Evolutionary conservation across 2,888 invertebrate genomes (phyloP).

Genomic region (Orthonychiurus folsomi): DNA sequence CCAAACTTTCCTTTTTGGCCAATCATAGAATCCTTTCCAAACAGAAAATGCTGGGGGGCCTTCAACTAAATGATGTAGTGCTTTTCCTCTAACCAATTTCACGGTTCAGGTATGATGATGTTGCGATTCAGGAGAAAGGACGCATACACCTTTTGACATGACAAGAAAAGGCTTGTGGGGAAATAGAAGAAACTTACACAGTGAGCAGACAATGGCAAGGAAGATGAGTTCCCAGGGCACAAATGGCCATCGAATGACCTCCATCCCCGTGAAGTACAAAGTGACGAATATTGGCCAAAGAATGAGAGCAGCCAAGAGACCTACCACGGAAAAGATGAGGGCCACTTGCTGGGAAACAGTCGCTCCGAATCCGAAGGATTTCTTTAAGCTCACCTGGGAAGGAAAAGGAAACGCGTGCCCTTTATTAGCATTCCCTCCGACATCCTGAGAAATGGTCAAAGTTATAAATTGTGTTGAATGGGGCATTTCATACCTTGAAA

Average conservation of each 20-base stretch:
- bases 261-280: slow-evolving; percentile 75
- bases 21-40: too few species aligned
- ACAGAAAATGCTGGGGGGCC: too few species aligned
- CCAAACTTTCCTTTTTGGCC: too few species aligned
- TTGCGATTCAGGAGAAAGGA: too few species aligned
- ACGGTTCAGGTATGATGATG: too few species aligned
- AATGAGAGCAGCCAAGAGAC: slow-evolving; percentile 74
- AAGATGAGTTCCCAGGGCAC: slow-evolving; percentile 83
- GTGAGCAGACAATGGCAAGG: slow-evolving; percentile 68
- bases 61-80: too few species aligned
- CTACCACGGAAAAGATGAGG: slow-evolving; percentile 83
- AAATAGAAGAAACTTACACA: too few species aligned
- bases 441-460: background rate
- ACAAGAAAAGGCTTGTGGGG: too few species aligned
- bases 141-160: too few species aligned
- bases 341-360: slow-evolving; percentile 57
- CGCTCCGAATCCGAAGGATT: slow-evolving; percentile 78
- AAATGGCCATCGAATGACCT: slow-evolving; percentile 68
- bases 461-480: background rate
- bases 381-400: slow-evolving; percentile 78
- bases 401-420: too few species aligned
- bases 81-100: too few species aligned
- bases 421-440: too few species aligned
- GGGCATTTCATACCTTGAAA: slow-evolving; percentile 62
- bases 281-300: slow-evolving; percentile 86